Evolutionary conservation across 1,140 invertebrate species (phyloP).

Genomic region (Oryctes rhinoceros): DNA sequence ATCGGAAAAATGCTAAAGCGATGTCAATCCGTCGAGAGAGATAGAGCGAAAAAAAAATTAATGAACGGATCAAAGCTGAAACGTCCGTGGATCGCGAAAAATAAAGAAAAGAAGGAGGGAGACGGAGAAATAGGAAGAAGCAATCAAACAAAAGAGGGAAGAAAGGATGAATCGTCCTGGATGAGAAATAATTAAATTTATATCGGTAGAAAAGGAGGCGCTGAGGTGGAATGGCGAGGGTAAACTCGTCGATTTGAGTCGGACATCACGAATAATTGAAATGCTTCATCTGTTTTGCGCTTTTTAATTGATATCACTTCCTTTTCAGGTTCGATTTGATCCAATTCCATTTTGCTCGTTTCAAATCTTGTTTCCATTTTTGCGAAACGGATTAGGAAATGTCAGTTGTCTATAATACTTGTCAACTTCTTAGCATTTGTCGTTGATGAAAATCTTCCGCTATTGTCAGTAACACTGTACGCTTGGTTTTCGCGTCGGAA

Average conservation of each 20-base stretch:
- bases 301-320: not conserved
- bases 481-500: too few species aligned
- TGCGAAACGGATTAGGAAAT: too few species aligned
- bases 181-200: constrained; percentile 4
- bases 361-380: too few species aligned
- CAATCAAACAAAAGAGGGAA: not conserved
- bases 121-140: not conserved
- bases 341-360: too few species aligned
- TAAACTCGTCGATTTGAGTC: not conserved
- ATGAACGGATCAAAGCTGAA: not conserved
- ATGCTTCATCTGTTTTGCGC: not conserved
- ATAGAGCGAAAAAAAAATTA: not conserved
- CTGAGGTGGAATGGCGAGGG: not conserved
- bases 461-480: too few species aligned
- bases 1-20: not conserved
- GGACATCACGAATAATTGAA: not conserved
- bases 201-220: not conserved
- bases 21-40: not conserved
- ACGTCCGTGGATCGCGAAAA: not conserved
- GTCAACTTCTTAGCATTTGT: too few species aligned
- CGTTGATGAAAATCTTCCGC: too few species aligned
- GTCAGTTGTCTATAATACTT: too few species aligned
- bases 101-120: not conserved
- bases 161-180: not conserved
- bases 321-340: not conserved